Conservation (phyloP, 2,888 invertebrate species). For the Aphelenchoides bicaudatus region DNA sequence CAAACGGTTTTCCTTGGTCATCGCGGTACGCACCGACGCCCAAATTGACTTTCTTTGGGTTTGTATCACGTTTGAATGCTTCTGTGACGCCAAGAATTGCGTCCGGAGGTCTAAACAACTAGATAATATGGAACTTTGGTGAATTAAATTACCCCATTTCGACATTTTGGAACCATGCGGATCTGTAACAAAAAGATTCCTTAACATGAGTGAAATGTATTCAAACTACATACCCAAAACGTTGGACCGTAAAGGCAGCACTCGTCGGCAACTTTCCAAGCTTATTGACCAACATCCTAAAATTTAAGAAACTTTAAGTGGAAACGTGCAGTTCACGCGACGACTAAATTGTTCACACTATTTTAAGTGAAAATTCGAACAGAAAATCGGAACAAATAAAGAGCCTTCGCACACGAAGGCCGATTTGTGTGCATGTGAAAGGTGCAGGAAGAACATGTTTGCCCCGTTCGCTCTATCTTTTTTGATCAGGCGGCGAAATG, state of each 20-base stretch:
- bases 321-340: too few relatives aligned
- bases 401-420: too few relatives aligned
- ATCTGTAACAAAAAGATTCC: constrained; percentile 5
- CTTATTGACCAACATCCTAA: constrained; percentile 1
- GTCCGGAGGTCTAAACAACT: constrained; percentile 37
- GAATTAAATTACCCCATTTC: constrained; percentile 45
- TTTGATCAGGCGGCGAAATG: too few relatives aligned
- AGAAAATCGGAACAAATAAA: too few relatives aligned
- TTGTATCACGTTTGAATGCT: constrained; percentile 78
- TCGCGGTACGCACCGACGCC: constrained; percentile 81
- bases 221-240: constrained; percentile 1
- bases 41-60: constrained; percentile 90
- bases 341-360: too few relatives aligned
- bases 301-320: constrained; percentile 1
- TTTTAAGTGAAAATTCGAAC: too few relatives aligned
- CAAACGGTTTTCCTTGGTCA: constrained; percentile 90
- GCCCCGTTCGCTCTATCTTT: too few relatives aligned
- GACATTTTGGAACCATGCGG: constrained; percentile 53
- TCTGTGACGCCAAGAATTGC: constrained; percentile 90
- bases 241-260: neutral
- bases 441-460: too few relatives aligned
- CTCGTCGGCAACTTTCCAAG: neutral
- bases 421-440: too few relatives aligned
- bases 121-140: neutral
- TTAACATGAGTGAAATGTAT: neutral